These are phyloP conservation scores for Marcusenius ussheri DNA, from an alignment of 2,113 vertebrate species.

Conservation along the genomic window DNA sequence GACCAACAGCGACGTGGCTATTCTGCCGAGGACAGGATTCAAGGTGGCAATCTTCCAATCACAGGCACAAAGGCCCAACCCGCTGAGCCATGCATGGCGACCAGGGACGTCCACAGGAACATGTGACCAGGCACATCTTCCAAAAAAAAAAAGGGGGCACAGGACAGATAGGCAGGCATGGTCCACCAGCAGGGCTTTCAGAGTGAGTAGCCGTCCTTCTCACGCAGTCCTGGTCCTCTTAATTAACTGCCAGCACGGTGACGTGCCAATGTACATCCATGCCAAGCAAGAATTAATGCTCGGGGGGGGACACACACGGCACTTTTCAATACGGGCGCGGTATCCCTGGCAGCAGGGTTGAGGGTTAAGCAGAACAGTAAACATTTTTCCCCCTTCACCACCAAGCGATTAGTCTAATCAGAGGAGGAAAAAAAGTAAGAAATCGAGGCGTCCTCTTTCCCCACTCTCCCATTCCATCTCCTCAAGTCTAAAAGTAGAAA, in stretches of 20 bases:
- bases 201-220: too few relatives aligned
- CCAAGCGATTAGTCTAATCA: conserved; percentile 32
- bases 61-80: not conserved
- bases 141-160: too few relatives aligned
- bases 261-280: too few relatives aligned
- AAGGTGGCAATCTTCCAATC: not conserved
- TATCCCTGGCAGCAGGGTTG: conserved; percentile 14
- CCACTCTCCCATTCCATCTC: conserved; percentile 19
- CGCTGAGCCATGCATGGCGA: not conserved
- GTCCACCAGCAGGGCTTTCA: too few relatives aligned
- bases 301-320: not conserved
- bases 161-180: too few relatives aligned
- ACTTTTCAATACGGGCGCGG: not conserved
- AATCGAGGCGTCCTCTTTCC: conserved; percentile 13
- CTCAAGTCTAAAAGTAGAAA: conserved; percentile 39
- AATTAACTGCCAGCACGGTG: not conserved
- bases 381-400: conserved; percentile 28
- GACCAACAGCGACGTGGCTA: not conserved
- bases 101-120: not conserved
- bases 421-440: conserved; percentile 25
- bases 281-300: not conserved
- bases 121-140: not conserved
- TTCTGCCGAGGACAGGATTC: not conserved
- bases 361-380: conserved; percentile 42
- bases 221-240: not conserved